Percentiles rank a stretch among this genome's conserved stretches.
Conservation (phyloP, 2,797 vertebrate genomes). For the Coilia nasus region DNA sequence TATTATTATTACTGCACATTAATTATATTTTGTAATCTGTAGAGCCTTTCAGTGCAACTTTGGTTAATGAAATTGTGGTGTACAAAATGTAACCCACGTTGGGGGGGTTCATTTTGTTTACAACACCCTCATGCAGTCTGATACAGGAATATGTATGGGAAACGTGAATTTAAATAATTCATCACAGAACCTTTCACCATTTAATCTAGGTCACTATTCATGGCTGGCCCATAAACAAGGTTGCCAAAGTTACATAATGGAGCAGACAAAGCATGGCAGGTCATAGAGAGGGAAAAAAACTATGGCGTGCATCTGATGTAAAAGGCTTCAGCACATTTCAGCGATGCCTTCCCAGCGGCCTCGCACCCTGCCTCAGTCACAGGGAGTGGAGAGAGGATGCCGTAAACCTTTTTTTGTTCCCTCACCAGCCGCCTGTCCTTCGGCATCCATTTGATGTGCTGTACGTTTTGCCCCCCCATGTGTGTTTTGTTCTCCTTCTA, state of each 20-base stretch:
- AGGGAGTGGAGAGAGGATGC: neutral
- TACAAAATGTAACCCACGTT: too few species aligned
- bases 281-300: neutral
- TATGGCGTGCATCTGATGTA: neutral
- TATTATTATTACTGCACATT: neutral
- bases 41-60: neutral
- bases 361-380: neutral
- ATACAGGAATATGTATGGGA: neutral
- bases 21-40: neutral
- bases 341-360: neutral
- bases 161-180: neutral
- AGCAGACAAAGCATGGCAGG: neutral
- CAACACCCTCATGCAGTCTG: neutral
- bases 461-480: neutral
- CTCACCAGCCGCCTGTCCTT: neutral
- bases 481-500: neutral
- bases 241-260: neutral
- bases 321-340: neutral
- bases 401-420: neutral
- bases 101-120: too few species aligned
- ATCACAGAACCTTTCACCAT: neutral
- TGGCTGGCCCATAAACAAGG: neutral
- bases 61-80: neutral
- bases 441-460: neutral
- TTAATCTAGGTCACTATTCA: conserved; percentile 1